phyloP scores from a whole-genome alignment of 1,140 invertebrate species.

The Scaptomyza montana region DNA sequence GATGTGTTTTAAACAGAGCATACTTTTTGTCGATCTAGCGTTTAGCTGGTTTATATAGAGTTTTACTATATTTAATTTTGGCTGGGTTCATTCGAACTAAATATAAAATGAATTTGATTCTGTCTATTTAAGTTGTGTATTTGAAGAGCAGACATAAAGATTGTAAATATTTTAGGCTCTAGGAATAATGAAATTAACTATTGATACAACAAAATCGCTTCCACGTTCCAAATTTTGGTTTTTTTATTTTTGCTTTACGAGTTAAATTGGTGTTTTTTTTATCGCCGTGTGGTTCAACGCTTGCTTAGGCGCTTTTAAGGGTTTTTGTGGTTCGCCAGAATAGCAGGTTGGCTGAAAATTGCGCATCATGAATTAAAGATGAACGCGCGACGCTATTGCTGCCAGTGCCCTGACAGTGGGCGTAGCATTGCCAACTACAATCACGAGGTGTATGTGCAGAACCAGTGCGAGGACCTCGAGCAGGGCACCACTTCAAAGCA shows the following conservation, averaged over 20 bases:
- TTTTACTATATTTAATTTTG: too few relatives aligned
- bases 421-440: slow-evolving; percentile 52
- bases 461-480: slow-evolving; percentile 8
- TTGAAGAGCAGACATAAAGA: too few relatives aligned
- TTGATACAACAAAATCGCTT: background rate
- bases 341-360: slow-evolving; percentile 36
- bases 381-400: slow-evolving; percentile 44
- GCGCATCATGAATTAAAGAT: slow-evolving; percentile 75
- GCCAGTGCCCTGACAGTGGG: slow-evolving; percentile 40
- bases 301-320: slow-evolving; percentile 6
- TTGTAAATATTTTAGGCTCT: too few relatives aligned
- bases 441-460: slow-evolving; percentile 48
- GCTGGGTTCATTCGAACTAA: too few relatives aligned
- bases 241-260: background rate
- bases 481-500: slow-evolving; percentile 55
- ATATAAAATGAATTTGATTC: too few relatives aligned
- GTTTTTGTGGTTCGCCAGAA: slow-evolving; percentile 7
- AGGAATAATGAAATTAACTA: too few relatives aligned
- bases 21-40: too few relatives aligned
- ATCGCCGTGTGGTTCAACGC: background rate
- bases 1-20: background rate
- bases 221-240: background rate
- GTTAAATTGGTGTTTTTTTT: background rate
- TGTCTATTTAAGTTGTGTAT: too few relatives aligned
- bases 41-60: too few relatives aligned